Base-by-base conservation (phyloP, 2,888 invertebrate species). In the Thera obeliscata region DNA sequence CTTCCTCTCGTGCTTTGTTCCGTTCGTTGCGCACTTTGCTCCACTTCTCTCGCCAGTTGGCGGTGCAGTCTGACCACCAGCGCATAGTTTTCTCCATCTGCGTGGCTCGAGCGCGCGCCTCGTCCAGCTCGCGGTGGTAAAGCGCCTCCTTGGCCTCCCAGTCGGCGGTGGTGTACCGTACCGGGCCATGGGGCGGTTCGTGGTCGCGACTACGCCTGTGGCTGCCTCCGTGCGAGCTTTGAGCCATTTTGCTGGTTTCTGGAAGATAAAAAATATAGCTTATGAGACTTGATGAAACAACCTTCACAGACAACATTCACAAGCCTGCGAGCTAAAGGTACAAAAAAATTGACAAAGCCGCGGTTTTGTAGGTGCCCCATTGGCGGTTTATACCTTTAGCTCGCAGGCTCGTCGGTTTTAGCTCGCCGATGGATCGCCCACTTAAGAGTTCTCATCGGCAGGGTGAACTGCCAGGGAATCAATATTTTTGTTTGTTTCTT, bases 41-140 rank as follows among this genome's bases (percentile, higher is more conserved):
- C 99, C 99, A 99, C 84, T 99, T 99, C 95, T 95, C 98, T 95
- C 93, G 88, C 99, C 99, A 61, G 97, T 98, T 99, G 97, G 98
- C 98, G 0, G 99, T 99, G 87, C 99, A 99, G 86, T 99, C 99
- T 0, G 99, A 98, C 99, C 99, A 99, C 99, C 99, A 99, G 68
- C 98, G 94, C 99, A 99, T 99, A 0, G 99, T 99, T 89, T 99
- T 99, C 87, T 99, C 99, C 99, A 99, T 99, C 90, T 99, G 99
- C 0, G 98, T 97, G 12, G 98, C 98, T 72, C 99, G 93, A 3
- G 98, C 98, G 75, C 98, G 94, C 0, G 98, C 98, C 84, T 99
- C 99, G 82, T 99, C 98, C 74, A 99, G 93, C 86, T 99, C 99
- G 58, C 98, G 93, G 80, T 90, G 91, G 76, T 88, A 93, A n/a